Evolutionary conservation across 1,140 invertebrate species (phyloP), one percentile per base, ranked within the genome.

Genomic region (Tenebrio molitor): DNA sequence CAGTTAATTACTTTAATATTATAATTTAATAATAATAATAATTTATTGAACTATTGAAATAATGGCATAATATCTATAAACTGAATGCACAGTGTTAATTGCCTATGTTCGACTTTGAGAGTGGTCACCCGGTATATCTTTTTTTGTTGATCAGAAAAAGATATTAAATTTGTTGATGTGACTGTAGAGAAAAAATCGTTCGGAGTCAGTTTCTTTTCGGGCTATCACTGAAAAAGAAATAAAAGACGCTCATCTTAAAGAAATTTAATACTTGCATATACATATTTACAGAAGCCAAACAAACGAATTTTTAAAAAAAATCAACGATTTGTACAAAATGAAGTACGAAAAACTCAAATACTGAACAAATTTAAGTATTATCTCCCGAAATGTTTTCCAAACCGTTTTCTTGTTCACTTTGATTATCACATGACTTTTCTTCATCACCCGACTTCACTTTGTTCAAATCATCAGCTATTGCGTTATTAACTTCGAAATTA

Each of bases 191-290:
- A 33, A 33, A 33, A n/a, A n/a, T n/a, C n/a, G n/a, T n/a, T n/a
- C n/a, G n/a, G n/a, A n/a, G n/a, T n/a, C n/a, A n/a, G n/a, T n/a
- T n/a, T n/a, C n/a, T n/a, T n/a, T n/a, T n/a, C n/a, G n/a, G n/a
- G n/a, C n/a, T n/a, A n/a, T n/a, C n/a, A n/a, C n/a, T n/a, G n/a
- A n/a, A n/a, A n/a, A n/a, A n/a, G 7, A 39, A 71, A 63, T 63
- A 63, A 71, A 25, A 6, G 1, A 10, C 29, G 1, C 3, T n/a
- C 7, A 5, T 63, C 33, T 72, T 72, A 66, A 66, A 64, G 62
- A 72, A 72, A 63, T 71, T 25, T 72, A 72, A 72, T 72, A 72
- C 70, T 66, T 63, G 64, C 64, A 71, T 71, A 50, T 66, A 72
- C 42, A 72, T 65, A 66, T 72, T 23, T 50, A 65, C 63, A 66